Conservation (phyloP, 2,113 vertebrate species). For the Prochilodus magdalenae region DNA sequence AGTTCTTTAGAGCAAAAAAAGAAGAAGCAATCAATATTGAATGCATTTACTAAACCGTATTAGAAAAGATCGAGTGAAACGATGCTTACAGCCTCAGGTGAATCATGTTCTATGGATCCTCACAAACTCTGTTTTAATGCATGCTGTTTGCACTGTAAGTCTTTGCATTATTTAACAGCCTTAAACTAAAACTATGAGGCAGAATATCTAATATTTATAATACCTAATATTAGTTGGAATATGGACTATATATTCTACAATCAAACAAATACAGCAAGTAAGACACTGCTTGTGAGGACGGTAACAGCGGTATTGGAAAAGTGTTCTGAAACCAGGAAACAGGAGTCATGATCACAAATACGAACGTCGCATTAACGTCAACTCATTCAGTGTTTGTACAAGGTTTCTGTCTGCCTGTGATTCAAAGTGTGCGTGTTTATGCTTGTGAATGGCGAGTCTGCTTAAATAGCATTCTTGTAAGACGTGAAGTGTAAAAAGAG, state of each 20-base stretch:
- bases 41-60: neutral
- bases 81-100: neutral
- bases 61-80: conserved; percentile 4
- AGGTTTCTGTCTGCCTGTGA: neutral
- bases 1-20: neutral
- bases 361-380: neutral
- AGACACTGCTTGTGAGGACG: neutral
- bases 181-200: neutral
- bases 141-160: neutral
- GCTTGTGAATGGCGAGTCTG: too few relatives aligned
- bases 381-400: neutral
- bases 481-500: neutral
- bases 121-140: neutral
- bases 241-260: neutral
- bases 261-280: neutral
- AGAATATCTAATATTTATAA: neutral
- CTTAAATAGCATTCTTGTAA: neutral
- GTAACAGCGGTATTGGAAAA: neutral
- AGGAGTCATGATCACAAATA: neutral
- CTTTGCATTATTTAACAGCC: neutral
- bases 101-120: neutral
- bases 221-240: neutral
- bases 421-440: neutral
- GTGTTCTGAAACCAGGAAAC: neutral
- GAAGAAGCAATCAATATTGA: conserved; percentile 4